A percentile compares a stretch with the other conserved stretches of the same genome.
phyloP scores from a whole-genome alignment of 2,797 vertebrate genomes.

The Spondyliosoma cantharus region DNA sequence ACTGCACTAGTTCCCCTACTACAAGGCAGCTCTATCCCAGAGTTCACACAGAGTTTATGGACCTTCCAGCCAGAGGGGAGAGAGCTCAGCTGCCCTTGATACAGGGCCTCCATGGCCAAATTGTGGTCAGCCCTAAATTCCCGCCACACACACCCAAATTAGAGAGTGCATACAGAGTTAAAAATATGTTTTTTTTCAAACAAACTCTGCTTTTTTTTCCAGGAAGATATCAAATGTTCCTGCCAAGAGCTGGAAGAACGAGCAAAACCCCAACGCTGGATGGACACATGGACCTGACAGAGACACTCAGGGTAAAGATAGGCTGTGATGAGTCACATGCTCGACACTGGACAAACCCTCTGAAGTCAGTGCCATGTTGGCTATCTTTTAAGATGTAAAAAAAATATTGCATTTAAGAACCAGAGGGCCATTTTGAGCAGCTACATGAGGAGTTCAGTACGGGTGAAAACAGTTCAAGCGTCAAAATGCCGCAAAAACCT shows the following conservation, averaged over 20 bases:
- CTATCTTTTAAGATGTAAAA: slow-evolving; percentile 51
- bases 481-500: slow-evolving; percentile 28
- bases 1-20: slow-evolving; percentile 24
- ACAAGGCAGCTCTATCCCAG: slow-evolving; percentile 36
- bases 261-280: slow-evolving; percentile 69
- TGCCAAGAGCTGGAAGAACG: slow-evolving; percentile 69
- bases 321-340: slow-evolving; percentile 71
- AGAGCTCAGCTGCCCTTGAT: slow-evolving; percentile 72
- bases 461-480: slow-evolving; percentile 48
- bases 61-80: slow-evolving; percentile 58
- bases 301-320: slow-evolving; percentile 66
- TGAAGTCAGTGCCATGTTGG: slow-evolving; percentile 65
- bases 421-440: slow-evolving; percentile 56
- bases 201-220: slow-evolving; percentile 56
- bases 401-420: slow-evolving; percentile 46
- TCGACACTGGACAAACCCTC: slow-evolving; percentile 34
- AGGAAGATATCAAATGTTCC: slow-evolving; percentile 73
- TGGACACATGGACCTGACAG: slow-evolving; percentile 54
- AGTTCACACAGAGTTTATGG: slow-evolving; percentile 77
- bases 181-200: slow-evolving; percentile 74
- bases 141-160: slow-evolving; percentile 80
- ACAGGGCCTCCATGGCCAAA: slow-evolving; percentile 72
- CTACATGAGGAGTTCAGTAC: slow-evolving; percentile 30
- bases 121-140: slow-evolving; percentile 75
- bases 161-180: slow-evolving; percentile 79